Base-by-base conservation (phyloP, 2,113 vertebrate genomes). In the Anolis carolinensis region DNA sequence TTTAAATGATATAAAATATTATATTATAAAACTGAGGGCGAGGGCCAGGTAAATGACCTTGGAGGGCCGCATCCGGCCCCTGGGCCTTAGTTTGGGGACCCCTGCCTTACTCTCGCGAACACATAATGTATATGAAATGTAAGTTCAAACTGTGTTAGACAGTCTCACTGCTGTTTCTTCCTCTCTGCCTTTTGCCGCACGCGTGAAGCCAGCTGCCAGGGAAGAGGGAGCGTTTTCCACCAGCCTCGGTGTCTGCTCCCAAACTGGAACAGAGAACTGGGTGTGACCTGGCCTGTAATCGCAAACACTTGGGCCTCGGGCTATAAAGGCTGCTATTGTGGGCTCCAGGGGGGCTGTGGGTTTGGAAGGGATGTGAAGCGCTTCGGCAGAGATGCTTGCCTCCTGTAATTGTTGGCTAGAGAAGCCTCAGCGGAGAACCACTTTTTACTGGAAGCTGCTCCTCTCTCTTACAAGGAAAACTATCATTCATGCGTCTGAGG, bases 241-340 rank as follows among this genome's bases (percentile, higher is more conserved):
- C 67, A 86, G 48, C 67, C 84, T 5, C 30, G 27, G 84, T 67
- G 27, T 86, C 84, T 79, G 34, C 84, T 79, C 34, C 65, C 71
- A 79, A 79, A 79, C 27, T 79, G 84, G 76, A 86, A 86, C 27
- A 8, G 84, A 86, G 68, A 86, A 86, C 84, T 86, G 76, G 76
- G 84, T 62, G 84, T 86, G 84, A 86, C 84, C 76, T 67, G 11
- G 77, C 76, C 84, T 86, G 34, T 86, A 71, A 86, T 86, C 84
- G 68, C 84, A 79, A 86, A 79, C 84, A 86, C 36, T 86, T 52
- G 50, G 63, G 68, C 70, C 65, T 48, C 79, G 75, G 83, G 75
- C 71, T 79, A 86, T 79, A 86, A 86, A 86, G 84, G 76, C 84
- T 86, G 76, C 84, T 86, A 86, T 86, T 86, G 84, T 86, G 76